Conservation (phyloP, 2,113 vertebrate species). For the Chiloscyllium plagiosum region DNA sequence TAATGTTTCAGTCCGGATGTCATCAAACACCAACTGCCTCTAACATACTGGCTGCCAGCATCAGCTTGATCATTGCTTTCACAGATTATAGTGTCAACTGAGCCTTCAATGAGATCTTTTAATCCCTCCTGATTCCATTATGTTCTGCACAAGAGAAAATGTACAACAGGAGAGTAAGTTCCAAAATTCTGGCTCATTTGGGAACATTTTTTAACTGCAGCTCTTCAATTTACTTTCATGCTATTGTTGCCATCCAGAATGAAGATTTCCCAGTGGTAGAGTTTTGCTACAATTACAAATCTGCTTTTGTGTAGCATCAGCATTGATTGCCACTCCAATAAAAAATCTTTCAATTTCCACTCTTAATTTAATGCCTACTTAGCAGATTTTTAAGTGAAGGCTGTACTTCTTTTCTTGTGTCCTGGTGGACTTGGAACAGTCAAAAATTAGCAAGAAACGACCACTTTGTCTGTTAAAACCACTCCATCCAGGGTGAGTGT, state of each 20-base stretch:
- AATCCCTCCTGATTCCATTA: constrained; percentile 10
- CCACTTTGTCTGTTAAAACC: neutral
- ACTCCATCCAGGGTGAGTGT: neutral
- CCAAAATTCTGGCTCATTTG: neutral
- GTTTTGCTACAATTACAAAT: neutral
- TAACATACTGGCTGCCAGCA: constrained; percentile 1
- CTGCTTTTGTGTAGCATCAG: neutral
- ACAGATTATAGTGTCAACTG: constrained; percentile 13
- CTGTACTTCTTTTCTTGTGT: no score
- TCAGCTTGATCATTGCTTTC: constrained; percentile 16
- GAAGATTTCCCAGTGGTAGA: neutral
- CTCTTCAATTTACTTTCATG: neutral
- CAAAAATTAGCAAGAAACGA: neutral
- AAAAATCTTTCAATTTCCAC: neutral
- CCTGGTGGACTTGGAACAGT: neutral
- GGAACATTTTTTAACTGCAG: neutral
- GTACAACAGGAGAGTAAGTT: neutral
- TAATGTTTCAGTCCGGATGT: constrained; percentile 4
- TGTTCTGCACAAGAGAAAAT: neutral
- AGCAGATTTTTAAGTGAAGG: no score
- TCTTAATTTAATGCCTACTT: neutral
- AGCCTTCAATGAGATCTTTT: neutral
- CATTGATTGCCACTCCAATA: neutral
- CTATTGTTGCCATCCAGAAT: neutral
- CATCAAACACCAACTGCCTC: constrained; percentile 19